Percentiles rank a stretch among this genome's conserved stretches.
These are phyloP conservation scores for Cephalopachus bancanus DNA, from an alignment of 2,797 vertebrate genomes.

Conservation along the genomic window DNA sequence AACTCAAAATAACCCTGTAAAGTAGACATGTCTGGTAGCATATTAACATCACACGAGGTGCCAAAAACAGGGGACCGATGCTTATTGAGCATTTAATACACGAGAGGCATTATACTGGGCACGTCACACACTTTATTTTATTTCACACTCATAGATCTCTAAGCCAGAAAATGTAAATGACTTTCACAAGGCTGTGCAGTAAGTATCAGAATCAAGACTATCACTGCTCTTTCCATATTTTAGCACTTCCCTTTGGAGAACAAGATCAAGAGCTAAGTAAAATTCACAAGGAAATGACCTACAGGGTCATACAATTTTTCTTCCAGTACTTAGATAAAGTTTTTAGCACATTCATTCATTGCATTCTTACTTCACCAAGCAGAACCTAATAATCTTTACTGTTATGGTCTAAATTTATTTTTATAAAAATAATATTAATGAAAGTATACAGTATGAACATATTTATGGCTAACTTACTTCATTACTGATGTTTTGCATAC, in stretches of 20 bases:
- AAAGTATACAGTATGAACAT: neutral
- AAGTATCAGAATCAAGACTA: neutral
- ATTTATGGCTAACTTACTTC: neutral
- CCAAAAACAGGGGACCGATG: neutral
- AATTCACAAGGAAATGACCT: neutral
- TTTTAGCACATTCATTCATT: neutral
- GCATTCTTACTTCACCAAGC: neutral
- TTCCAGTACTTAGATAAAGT: neutral
- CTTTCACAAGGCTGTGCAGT: neutral
- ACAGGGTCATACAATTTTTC: neutral
- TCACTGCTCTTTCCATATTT: neutral
- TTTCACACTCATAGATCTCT: neutral
- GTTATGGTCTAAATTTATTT: neutral
- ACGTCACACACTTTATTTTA: accelerated
- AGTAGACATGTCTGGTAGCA: neutral
- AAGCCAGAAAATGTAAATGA: neutral
- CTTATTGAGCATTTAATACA: neutral
- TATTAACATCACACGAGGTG: neutral
- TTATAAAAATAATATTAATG: constrained; percentile 17
- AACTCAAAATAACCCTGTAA: constrained; percentile 25
- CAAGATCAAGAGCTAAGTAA: neutral
- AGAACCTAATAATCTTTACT: neutral
- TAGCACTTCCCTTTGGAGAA: neutral
- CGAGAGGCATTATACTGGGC: neutral
- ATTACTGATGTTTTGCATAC: neutral